These are phyloP conservation scores for Brachypodius melanocephalos DNA, from an alignment of 2,113 vertebrate species.

Conservation along the genomic window DNA sequence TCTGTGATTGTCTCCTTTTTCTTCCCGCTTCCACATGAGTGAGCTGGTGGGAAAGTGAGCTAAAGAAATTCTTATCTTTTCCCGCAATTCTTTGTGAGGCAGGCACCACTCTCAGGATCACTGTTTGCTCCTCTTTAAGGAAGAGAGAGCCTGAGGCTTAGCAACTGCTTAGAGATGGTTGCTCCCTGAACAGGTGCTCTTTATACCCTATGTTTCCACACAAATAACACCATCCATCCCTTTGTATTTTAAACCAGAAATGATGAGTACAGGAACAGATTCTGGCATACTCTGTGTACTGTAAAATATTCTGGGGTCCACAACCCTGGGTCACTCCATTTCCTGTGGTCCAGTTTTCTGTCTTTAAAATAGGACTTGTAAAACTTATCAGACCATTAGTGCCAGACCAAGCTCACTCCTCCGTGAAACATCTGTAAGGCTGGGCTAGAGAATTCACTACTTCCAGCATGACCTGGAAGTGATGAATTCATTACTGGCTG, in stretches of 20 bases:
- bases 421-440: neutral
- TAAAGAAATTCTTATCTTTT: neutral
- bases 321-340: neutral
- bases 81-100: neutral
- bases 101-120: neutral
- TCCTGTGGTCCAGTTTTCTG: neutral
- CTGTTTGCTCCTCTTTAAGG: neutral
- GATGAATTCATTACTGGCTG: neutral
- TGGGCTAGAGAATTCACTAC: neutral
- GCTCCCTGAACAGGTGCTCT: neutral
- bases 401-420: neutral
- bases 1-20: neutral
- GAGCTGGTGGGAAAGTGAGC: neutral
- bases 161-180: neutral
- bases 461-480: neutral
- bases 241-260: neutral
- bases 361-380: neutral
- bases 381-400: neutral
- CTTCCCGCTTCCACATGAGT: neutral
- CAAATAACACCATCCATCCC: neutral
- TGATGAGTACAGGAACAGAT: neutral
- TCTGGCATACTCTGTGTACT: neutral
- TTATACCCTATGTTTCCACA: neutral
- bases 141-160: neutral
- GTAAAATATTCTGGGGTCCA: neutral